These are phyloP conservation scores for Aplocera efformata DNA, from an alignment of 2,888 invertebrate genomes.

Conservation along the genomic window DNA sequence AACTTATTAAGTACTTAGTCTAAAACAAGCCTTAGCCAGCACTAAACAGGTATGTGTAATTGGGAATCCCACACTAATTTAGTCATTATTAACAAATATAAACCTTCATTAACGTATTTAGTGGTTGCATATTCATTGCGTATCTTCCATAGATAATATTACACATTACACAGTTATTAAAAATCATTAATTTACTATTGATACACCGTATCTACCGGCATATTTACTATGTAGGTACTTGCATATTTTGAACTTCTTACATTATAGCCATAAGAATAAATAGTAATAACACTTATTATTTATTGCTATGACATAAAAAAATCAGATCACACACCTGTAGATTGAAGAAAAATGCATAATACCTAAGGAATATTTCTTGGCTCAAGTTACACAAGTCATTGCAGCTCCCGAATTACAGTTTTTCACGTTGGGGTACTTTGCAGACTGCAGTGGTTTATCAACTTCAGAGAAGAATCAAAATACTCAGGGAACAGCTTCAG, in stretches of 20 bases:
- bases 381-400: too few species aligned
- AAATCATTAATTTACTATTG: neutral
- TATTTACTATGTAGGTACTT: too few species aligned
- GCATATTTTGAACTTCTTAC: too few species aligned
- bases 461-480: conserved; percentile 91
- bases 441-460: conserved; percentile 94
- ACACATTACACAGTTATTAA: conserved; percentile 1
- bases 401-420: too few species aligned
- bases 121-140: conserved; percentile 5
- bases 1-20: too few species aligned
- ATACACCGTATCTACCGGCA: too few species aligned
- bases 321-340: too few species aligned
- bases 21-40: conserved; percentile 1
- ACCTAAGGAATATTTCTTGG: too few species aligned
- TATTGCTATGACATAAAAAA: too few species aligned
- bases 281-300: too few species aligned
- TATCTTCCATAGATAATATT: conserved; percentile 4
- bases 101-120: conserved; percentile 1
- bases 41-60: conserved; percentile 6
- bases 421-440: conserved; percentile 28
- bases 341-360: too few species aligned
- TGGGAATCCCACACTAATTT: conserved; percentile 2
- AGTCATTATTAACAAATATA: conserved; percentile 8
- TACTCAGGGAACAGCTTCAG: conserved; percentile 93
- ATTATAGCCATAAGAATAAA: too few species aligned